Percentiles rank a stretch among this genome's conserved stretches.
Evolutionary conservation across 2,888 invertebrate species (phyloP).

Genomic region (Caenorhabditis panamensis): DNA sequence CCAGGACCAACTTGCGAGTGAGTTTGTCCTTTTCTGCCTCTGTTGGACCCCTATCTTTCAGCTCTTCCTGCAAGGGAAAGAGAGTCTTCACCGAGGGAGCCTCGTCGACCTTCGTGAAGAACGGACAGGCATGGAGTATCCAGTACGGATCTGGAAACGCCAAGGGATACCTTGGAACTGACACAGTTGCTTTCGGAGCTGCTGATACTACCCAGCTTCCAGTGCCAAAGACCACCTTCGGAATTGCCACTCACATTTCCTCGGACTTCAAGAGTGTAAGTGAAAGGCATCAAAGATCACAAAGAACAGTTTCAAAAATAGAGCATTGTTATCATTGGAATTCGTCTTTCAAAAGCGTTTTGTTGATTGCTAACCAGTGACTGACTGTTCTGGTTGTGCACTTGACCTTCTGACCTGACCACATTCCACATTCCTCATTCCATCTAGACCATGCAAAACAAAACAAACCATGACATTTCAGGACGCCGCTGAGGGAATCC

Average conservation of each 20-base stretch:
- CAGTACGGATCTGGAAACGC: constrained; percentile 83
- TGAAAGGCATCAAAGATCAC: background rate
- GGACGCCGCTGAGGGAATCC: constrained; percentile 71
- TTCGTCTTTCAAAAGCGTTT: no score
- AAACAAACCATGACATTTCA: no score
- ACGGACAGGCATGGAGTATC: constrained; percentile 82
- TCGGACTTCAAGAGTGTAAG: constrained; percentile 67
- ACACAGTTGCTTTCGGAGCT: constrained; percentile 80
- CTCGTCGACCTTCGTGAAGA: constrained; percentile 86
- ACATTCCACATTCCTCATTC: no score
- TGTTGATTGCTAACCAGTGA: no score
- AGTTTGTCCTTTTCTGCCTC: constrained; percentile 10
- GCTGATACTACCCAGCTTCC: constrained; percentile 59
- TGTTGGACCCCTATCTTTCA: constrained; percentile 8
- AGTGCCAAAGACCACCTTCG: constrained; percentile 73
- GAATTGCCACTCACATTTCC: constrained; percentile 72
- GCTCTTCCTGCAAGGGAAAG: constrained; percentile 82
- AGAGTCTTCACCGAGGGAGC: constrained; percentile 92
- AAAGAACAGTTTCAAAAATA: background rate
- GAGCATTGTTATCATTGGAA: no score
- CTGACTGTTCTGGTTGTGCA: no score
- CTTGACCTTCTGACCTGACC: no score
- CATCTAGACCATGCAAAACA: no score
- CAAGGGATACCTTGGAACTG: constrained; percentile 82
- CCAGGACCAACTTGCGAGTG: constrained; percentile 65